Percentiles rank a stretch among this genome's conserved stretches.
These are phyloP conservation scores for Standfussiana lucernea DNA, from an alignment of 2,888 invertebrate species.

Conservation along the genomic window DNA sequence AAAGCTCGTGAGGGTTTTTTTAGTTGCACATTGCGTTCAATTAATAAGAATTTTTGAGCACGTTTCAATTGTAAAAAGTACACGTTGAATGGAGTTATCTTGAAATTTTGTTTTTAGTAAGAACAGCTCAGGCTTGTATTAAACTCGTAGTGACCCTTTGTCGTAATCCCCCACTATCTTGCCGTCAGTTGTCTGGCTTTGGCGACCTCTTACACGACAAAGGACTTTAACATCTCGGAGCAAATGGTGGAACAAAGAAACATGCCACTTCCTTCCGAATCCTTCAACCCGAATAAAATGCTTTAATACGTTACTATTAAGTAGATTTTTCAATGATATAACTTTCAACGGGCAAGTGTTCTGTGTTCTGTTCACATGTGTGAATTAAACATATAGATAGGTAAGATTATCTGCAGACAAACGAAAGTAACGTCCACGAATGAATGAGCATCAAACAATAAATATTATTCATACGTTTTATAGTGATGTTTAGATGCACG, in stretches of 20 bases:
- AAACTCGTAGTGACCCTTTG: neutral
- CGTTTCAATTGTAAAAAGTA: neutral
- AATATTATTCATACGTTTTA: slow-evolving; percentile 50
- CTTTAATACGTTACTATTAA: slow-evolving; percentile 12
- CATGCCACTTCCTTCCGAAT: slow-evolving; percentile 30
- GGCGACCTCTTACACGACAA: slow-evolving; percentile 26
- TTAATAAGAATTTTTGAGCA: neutral
- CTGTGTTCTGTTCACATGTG: slow-evolving; percentile 38
- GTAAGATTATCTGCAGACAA: slow-evolving; percentile 32
- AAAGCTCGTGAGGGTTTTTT: neutral
- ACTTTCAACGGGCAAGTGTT: slow-evolving; percentile 24
- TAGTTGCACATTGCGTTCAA: neutral
- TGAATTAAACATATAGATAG: slow-evolving; percentile 18
- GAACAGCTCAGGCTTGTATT: slow-evolving; percentile 4
- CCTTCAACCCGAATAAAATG: slow-evolving; percentile 11
- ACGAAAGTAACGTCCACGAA: slow-evolving; percentile 41
- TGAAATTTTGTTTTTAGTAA: neutral
- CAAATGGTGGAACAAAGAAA: slow-evolving; percentile 39
- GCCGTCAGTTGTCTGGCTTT: slow-evolving; percentile 16
- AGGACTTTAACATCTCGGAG: slow-evolving; percentile 54
- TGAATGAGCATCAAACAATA: slow-evolving; percentile 49
- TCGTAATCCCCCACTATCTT: neutral
- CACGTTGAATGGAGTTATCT: neutral
- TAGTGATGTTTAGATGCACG: slow-evolving; percentile 54
- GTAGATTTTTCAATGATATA: slow-evolving; percentile 26